Conservation (phyloP, 2,113 vertebrate genomes). For the Syngnathus typhle region DNA sequence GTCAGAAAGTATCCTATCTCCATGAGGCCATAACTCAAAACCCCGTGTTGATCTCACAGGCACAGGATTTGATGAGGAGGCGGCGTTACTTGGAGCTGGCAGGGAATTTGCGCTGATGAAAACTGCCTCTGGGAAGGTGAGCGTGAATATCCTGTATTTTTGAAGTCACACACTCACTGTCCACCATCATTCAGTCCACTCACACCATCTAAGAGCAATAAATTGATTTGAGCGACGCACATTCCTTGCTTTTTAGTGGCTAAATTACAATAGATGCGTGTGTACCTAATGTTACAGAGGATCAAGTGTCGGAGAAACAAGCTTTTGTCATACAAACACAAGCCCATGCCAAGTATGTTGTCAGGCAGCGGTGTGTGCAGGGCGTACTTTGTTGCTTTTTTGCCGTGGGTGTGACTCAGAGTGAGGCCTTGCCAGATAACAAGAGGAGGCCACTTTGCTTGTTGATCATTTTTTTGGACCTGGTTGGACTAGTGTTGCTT, state of each 20-base stretch:
- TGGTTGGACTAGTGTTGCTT: background rate
- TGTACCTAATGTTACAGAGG: background rate
- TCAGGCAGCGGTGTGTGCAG: slow-evolving; percentile 30
- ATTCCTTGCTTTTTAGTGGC: background rate
- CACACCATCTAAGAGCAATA: background rate
- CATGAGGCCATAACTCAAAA: slow-evolving; percentile 15
- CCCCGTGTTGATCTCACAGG: slow-evolving; percentile 66
- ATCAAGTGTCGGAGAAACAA: background rate
- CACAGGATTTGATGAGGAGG: slow-evolving; percentile 98
- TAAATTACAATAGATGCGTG: background rate
- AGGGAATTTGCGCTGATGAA: slow-evolving; percentile 98
- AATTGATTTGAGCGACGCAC: background rate
- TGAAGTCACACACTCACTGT: background rate
- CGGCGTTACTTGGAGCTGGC: slow-evolving; percentile 91
- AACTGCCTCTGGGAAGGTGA: slow-evolving; percentile 95
- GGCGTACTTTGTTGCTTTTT: slow-evolving; percentile 33
- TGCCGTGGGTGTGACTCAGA: slow-evolving; percentile 41
- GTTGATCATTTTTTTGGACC: slow-evolving; percentile 25
- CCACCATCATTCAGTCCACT: background rate
- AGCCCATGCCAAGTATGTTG: slow-evolving; percentile 30
- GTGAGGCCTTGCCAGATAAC: slow-evolving; percentile 37
- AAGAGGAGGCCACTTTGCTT: slow-evolving; percentile 15
- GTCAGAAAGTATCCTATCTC: background rate
- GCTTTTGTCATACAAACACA: background rate
- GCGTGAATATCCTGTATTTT: background rate